These are phyloP conservation scores for Corythornis cristatus DNA, from an alignment of 2,113 vertebrate genomes.

Conservation along the genomic window DNA sequence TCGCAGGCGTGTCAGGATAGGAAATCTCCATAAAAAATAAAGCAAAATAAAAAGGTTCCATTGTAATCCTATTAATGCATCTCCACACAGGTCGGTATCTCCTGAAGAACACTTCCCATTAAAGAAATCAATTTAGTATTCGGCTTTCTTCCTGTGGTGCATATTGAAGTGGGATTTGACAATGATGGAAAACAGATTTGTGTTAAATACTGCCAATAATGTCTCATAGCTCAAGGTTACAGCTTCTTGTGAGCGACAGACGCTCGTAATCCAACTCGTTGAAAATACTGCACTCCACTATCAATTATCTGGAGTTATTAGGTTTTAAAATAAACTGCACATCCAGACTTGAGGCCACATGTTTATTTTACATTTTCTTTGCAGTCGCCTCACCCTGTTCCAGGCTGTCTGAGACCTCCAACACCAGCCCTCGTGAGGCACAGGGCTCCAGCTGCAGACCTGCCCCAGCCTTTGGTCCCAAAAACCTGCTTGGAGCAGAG, in stretches of 20 bases:
- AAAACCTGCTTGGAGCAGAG: neutral
- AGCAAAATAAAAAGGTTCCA: constrained; percentile 27
- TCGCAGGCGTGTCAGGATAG: neutral
- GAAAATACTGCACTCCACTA: constrained; percentile 48
- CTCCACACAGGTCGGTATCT: constrained; percentile 56
- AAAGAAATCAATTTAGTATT: constrained; percentile 75
- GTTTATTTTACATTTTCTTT: neutral
- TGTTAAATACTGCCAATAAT: constrained; percentile 78
- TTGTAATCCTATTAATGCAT: constrained; percentile 61
- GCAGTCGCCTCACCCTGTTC: neutral
- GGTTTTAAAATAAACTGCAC: constrained; percentile 44
- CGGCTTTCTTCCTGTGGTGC: constrained; percentile 66
- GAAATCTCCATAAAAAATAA: constrained; percentile 27
- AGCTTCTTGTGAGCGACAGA: constrained; percentile 58
- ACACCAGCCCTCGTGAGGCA: fast-evolving
- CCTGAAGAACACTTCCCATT: constrained; percentile 69
- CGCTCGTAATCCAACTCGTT: constrained; percentile 46
- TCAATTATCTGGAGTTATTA: constrained; percentile 61
- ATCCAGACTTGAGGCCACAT: constrained; percentile 19
- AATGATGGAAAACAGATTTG: constrained; percentile 77
- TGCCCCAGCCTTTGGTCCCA: neutral
- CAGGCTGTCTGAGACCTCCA: neutral
- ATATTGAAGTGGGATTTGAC: constrained; percentile 75
- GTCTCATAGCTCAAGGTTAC: constrained; percentile 75
- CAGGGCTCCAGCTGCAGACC: neutral